A percentile compares a stretch with the other conserved stretches of the same genome.
Conservation (phyloP, 2,113 vertebrate genomes). For the Myotis davidii region DNA sequence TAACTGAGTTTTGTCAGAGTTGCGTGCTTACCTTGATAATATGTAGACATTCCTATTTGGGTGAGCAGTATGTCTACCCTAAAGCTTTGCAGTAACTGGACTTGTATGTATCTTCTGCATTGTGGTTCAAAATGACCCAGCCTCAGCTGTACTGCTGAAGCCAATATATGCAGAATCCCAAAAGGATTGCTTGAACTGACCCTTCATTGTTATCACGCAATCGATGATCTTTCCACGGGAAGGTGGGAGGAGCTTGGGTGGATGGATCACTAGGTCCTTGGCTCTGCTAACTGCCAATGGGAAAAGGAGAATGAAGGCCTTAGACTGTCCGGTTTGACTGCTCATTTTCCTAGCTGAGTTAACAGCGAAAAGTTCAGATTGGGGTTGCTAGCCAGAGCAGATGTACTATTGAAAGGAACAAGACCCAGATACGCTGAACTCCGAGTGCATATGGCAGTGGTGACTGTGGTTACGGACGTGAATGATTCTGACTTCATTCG, state of each 20-base stretch:
- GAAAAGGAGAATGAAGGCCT: neutral
- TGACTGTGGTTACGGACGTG: neutral
- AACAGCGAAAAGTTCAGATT: neutral
- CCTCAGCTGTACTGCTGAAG: neutral
- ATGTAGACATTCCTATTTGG: slow-evolving; percentile 1
- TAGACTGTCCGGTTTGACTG: neutral
- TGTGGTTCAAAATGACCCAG: neutral
- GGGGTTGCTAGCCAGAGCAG: neutral
- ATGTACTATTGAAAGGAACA: neutral
- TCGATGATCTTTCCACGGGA: neutral
- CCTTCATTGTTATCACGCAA: neutral
- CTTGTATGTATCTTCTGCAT: neutral
- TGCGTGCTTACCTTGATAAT: neutral
- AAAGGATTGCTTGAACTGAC: neutral
- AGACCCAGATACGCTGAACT: neutral
- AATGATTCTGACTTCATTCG: neutral
- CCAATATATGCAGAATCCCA: neutral
- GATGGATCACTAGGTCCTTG: neutral
- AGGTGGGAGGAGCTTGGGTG: neutral
- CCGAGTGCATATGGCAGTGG: neutral
- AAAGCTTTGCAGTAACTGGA: neutral
- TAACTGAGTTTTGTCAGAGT: neutral
- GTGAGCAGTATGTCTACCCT: neutral
- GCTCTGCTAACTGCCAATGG: neutral
- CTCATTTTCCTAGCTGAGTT: slow-evolving; percentile 10